phyloP scores from a whole-genome alignment of 2,113 vertebrate species.

The Pavo muticus region DNA sequence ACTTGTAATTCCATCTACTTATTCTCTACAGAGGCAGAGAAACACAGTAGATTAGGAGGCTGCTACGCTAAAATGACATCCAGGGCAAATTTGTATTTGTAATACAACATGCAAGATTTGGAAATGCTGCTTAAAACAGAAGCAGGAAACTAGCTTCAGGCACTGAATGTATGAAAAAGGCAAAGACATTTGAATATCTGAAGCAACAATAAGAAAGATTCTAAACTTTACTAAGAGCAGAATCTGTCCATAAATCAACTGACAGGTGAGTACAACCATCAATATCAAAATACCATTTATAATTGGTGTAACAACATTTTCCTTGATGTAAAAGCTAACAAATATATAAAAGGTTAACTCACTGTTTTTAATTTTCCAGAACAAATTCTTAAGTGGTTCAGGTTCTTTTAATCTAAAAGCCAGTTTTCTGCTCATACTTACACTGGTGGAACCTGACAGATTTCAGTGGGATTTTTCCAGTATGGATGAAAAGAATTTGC shows the following conservation, averaged over 20 bases:
- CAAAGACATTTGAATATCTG: slow-evolving; percentile 5
- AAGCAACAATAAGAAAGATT: neutral
- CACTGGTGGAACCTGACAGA: neutral
- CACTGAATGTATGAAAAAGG: neutral
- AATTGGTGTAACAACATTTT: neutral
- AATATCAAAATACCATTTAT: neutral
- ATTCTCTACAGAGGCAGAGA: slow-evolving; percentile 39
- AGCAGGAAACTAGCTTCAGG: slow-evolving; percentile 46
- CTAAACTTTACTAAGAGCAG: neutral
- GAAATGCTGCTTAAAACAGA: slow-evolving; percentile 52
- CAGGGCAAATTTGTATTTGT: slow-evolving; percentile 51
- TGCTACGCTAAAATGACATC: slow-evolving; percentile 58
- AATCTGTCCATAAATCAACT: neutral
- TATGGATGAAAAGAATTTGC: neutral
- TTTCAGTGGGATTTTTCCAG: neutral
- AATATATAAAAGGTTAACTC: neutral
- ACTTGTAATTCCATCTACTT: slow-evolving; percentile 65
- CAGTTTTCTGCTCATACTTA: neutral
- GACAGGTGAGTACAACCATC: neutral
- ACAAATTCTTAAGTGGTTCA: neutral
- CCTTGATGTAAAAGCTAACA: neutral
- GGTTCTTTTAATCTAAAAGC: neutral
- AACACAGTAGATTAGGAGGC: slow-evolving; percentile 48
- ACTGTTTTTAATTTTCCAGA: slow-evolving; percentile 23
- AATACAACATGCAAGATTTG: slow-evolving; percentile 47